Base-by-base conservation (phyloP, 92 coral and sea anemone genomes). In the Porites cylindrica region DNA sequence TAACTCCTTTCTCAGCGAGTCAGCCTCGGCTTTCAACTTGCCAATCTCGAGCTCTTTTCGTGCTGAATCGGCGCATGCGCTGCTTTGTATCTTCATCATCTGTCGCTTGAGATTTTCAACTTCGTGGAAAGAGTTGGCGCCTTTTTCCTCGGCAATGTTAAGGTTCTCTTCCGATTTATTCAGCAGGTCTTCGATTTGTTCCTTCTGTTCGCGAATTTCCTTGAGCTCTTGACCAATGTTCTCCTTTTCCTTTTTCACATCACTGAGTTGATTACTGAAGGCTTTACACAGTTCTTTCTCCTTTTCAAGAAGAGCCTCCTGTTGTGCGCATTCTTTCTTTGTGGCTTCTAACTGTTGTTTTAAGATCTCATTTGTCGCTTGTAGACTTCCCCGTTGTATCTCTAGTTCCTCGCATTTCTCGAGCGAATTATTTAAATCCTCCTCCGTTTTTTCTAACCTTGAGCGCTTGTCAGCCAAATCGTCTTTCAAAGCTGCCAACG, bases 11-110 rank as follows among this genome's bases (percentile, higher is more conserved):
- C 87, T 93, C 53, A 90, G 83, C 18, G 94, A 88, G 50, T 89
- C 93, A 1, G 88, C 68, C 65, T 95, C 96, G 1, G 96, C 93
- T 51, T 78, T 88, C 71, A 91, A 63, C 75, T 93, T 93, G 14
- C 95, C 96, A 8, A 85, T 65, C 65, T 95, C 98, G 63, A 82
- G 89, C 32, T 95, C 96, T 18, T 80, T 84, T 29, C 86, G 90
- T 29, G 90, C 96, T 8, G 85, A 85, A 51, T 95, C 98, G 1
- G 96, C 94, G 89, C 98, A 95, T 29, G 96, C 93, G 71, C 90
- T 76, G 60, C 96, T 95, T 82, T 95, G 96, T 3, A 93, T 76
- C 80, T 95, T 93, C 51, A 94, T 56, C 77, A 84, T 78, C 69
- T 95, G 93, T 59, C 98, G 84, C 82, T 95, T 95, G 11, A 95